Percentiles rank a stretch among this genome's conserved stretches.
Conservation (phyloP, 1,140 invertebrate species). For the Panagrolaimus sp. region DNA sequence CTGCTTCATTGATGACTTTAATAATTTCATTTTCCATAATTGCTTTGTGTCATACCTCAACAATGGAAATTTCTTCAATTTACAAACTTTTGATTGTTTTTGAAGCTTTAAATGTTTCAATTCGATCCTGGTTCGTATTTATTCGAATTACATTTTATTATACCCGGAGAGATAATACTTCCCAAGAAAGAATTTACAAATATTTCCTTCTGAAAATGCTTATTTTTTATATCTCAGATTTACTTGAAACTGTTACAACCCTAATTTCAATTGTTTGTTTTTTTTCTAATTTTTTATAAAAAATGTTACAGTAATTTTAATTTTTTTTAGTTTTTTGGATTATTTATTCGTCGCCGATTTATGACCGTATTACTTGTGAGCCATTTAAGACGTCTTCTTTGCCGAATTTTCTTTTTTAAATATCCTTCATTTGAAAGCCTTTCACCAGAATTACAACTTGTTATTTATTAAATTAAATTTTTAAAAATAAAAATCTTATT, state of each 20-base stretch:
- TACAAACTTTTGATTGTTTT: too few relatives aligned
- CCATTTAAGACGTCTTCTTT: background rate
- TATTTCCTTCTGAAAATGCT: background rate
- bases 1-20: too few relatives aligned
- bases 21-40: too few relatives aligned
- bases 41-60: too few relatives aligned
- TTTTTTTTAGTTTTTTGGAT: background rate
- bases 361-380: slow-evolving; percentile 1
- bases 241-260: background rate
- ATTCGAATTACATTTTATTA: too few relatives aligned
- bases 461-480: background rate
- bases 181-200: background rate
- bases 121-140: too few relatives aligned
- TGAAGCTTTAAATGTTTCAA: too few relatives aligned
- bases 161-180: too few relatives aligned
- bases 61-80: too few relatives aligned
- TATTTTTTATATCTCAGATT: background rate
- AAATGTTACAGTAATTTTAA: background rate
- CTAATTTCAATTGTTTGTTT: background rate
- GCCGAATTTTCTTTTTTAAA: background rate
- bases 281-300: background rate
- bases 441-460: background rate
- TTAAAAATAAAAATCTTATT: background rate
- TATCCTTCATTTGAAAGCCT: background rate
- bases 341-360: slow-evolving; percentile 6